Evolutionary conservation across 1,140 invertebrate genomes (phyloP), one percentile per base, ranked within the genome.

Genomic region (Dinoponera quadriceps): DNA sequence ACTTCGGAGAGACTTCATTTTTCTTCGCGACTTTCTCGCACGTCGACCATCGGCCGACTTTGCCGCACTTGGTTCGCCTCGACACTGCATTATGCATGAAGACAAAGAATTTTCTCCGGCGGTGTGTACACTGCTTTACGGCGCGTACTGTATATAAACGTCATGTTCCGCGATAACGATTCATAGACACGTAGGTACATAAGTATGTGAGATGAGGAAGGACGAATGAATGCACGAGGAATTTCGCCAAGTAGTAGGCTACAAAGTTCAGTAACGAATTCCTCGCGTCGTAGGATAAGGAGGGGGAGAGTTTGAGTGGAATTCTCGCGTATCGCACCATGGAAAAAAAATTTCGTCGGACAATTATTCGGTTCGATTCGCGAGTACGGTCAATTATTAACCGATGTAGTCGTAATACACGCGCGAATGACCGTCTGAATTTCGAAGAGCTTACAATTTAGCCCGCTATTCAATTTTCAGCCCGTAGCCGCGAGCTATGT

Each of bases 31-130:
- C 33, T 63, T 63, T 33, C 16, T 29, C 51, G n/a, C 66, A n/a
- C 66, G 27, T 66, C 60, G 22, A 38, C 22, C 38, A 44, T 44
- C 38, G 11, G 3, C 25, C 49, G 22, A 20, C 63, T 29, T 3
- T 22, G 14, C 14, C 38, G 29, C 20, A 44, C 65, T 71, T 80
- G 20, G 65, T 57, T 29, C 38, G 65, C 44, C 69, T 80, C 38
- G 54, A 57, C 75, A 71, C 51, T 80, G 65, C 75, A 80, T 80
- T 71, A 80, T 80, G 51, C 75, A 80, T 80, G 75, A 80, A 59
- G 33, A 59, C 49, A 29, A 80, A 80, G 75, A 54, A 57, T 71
- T 71, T 57, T 71, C 51, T 16, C 38, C 27, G 38, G 7, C 4
- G 7, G 3, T 55, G 20, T n/a, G 25, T n/a, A n/a, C n/a, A n/a